Evolutionary conservation across 2,888 invertebrate species (phyloP).

Genomic region (Tinea pellionella): DNA sequence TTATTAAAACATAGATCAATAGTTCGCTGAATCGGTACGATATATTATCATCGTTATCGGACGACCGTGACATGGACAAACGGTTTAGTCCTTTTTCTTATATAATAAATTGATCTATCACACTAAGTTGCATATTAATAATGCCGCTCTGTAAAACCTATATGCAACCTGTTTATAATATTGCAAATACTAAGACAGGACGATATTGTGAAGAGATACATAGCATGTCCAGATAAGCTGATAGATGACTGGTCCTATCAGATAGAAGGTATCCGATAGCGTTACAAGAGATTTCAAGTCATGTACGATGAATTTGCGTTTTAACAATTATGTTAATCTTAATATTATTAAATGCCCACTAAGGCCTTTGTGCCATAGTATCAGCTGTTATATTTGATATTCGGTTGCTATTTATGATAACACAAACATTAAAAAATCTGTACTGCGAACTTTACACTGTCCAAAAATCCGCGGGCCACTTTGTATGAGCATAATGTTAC

Average conservation of each 20-base stretch:
- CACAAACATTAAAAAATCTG: too few relatives aligned
- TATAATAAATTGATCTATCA: neutral
- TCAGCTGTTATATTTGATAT: too few relatives aligned
- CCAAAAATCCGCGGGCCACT: too few relatives aligned
- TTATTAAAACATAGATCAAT: too few relatives aligned
- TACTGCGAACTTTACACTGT: too few relatives aligned
- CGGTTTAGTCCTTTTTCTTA: neutral
- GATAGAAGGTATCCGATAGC: conserved; percentile 11
- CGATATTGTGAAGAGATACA: neutral
- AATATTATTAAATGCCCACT: neutral
- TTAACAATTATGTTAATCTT: neutral
- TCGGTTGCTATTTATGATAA: too few relatives aligned
- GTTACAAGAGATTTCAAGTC: neutral
- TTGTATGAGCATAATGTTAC: too few relatives aligned
- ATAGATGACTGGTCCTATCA: conserved; percentile 13
- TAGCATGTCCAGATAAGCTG: conserved; percentile 13
- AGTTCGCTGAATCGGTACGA: too few relatives aligned
- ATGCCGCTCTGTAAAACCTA: neutral
- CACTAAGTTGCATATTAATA: neutral
- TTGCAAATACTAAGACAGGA: neutral
- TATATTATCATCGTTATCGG: too few relatives aligned
- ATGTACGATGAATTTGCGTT: conserved; percentile 5
- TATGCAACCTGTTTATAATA: neutral
- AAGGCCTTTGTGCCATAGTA: too few relatives aligned
- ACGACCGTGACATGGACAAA: too few relatives aligned